Base-by-base conservation (phyloP, 2,797 vertebrate genomes). In the Amphiprion clarkii region DNA sequence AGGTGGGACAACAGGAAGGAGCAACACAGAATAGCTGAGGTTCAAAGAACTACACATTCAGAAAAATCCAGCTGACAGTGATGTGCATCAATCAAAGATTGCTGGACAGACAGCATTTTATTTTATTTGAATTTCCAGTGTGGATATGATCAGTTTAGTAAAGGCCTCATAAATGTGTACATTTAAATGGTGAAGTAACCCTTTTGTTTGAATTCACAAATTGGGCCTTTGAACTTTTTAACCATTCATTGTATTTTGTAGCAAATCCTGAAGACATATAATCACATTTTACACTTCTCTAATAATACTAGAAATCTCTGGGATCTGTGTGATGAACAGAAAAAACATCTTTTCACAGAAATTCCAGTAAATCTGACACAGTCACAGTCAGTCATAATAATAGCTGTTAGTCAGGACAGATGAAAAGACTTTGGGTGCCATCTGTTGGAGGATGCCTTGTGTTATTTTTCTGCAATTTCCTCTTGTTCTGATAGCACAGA, bases 1-100 rank as follows among this genome's bases (percentile, higher is more conserved):
- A 1, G 98, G 98, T 99, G 88, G 61, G 59, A 83, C 13, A 16
- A 5, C 23, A 4, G 25, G 7, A 21, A 14, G 14, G 40, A 55
- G 8, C 21, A 17, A 19, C 46, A 39, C 12, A 6, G 6, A 64
- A 5, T 21, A 36, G 40, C 3, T 29, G 7, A 2, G 3, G 17
- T 10, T 66, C 3, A 46, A 51, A 59, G 19, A 9, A 12, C 5
- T n/a, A 27, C 17, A n/a, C 42, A 9, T 6, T 46, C 33, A 55
- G 44, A 48, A 16, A 44, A 52, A 7, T 19, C 7, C 4, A 40
- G 16, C 6, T 48, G 17, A 48, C 44, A 48, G 44, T 19, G 17
- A 19, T 48, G 44, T 48, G 44, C 44, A 16, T 14, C 16, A 48
- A 14, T 19, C 17, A 48, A 48, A 5, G 17, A 48, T 7, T 19